Percentiles rank a stretch among this genome's conserved stretches.
These are phyloP conservation scores for Lepisosteus osseus DNA, from an alignment of 2,113 vertebrate species.

Conservation along the genomic window DNA sequence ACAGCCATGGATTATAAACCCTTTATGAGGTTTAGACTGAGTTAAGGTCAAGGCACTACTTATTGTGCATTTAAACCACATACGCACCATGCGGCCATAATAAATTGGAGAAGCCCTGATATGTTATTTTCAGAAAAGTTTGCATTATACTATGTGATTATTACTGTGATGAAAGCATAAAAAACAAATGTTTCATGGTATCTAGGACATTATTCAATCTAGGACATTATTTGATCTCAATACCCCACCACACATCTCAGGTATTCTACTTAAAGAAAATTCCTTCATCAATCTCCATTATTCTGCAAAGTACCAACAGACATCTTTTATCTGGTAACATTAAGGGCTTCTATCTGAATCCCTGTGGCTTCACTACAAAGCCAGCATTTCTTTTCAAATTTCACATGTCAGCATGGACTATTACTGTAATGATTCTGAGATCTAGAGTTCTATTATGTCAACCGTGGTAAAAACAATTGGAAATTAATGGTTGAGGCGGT, in stretches of 20 bases:
- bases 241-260: slow-evolving; percentile 11
- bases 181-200: neutral
- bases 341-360: neutral
- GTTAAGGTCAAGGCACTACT: too few species aligned
- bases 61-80: too few species aligned
- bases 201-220: neutral
- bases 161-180: neutral
- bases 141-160: too few species aligned
- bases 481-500: neutral
- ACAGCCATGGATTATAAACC: too few species aligned
- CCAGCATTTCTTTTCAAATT: slow-evolving; percentile 5
- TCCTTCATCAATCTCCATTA: slow-evolving; percentile 44
- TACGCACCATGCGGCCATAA: too few species aligned
- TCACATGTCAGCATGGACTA: slow-evolving; percentile 25
- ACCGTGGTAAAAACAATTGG: slow-evolving; percentile 13
- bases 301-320: neutral
- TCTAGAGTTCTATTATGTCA: slow-evolving; percentile 14
- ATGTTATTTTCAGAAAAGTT: too few species aligned
- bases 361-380: slow-evolving; percentile 18
- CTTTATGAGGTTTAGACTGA: too few species aligned
- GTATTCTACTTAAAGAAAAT: slow-evolving; percentile 25
- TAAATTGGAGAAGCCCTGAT: too few species aligned
- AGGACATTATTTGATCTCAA: slow-evolving; percentile 1
- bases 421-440: slow-evolving; percentile 23
- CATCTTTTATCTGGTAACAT: slow-evolving; percentile 14